phyloP scores from a whole-genome alignment of 2,888 invertebrate genomes.

The Molanna angustata region DNA sequence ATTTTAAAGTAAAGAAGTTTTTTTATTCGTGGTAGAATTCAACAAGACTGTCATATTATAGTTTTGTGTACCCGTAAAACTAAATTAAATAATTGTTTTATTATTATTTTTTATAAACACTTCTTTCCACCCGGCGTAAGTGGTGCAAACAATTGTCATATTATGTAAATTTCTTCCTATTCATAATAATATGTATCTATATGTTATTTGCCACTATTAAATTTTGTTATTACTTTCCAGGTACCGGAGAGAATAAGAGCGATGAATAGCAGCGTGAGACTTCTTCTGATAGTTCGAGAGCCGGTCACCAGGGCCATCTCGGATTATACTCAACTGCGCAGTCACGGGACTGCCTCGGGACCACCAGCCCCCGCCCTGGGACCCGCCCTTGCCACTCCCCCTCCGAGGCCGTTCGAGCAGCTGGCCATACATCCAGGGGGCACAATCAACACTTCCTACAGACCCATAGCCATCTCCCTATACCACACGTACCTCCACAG shows the following conservation, averaged over 20 bases:
- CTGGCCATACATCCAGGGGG: constrained; percentile 78
- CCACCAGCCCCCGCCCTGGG: constrained; percentile 52
- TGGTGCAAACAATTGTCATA: no score
- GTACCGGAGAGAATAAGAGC: constrained; percentile 91
- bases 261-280: constrained; percentile 90
- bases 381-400: constrained; percentile 42
- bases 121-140: no score
- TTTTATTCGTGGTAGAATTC: no score
- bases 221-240: constrained; percentile 49
- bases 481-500: constrained; percentile 87
- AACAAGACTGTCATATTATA: no score
- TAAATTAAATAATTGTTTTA: no score
- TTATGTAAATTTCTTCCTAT: no score
- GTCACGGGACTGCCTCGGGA: constrained; percentile 75
- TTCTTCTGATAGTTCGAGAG: constrained; percentile 91
- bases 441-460: constrained; percentile 77
- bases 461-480: constrained; percentile 83
- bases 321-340: constrained; percentile 91
- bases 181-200: no score
- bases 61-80: no score
- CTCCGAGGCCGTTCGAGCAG: constrained; percentile 71
- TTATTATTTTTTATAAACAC: no score
- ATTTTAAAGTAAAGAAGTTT: no score
- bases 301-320: constrained; percentile 95
- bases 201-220: no score